phyloP scores from a whole-genome alignment of 1,140 invertebrate genomes.

The Dolichoris vasculosae region DNA sequence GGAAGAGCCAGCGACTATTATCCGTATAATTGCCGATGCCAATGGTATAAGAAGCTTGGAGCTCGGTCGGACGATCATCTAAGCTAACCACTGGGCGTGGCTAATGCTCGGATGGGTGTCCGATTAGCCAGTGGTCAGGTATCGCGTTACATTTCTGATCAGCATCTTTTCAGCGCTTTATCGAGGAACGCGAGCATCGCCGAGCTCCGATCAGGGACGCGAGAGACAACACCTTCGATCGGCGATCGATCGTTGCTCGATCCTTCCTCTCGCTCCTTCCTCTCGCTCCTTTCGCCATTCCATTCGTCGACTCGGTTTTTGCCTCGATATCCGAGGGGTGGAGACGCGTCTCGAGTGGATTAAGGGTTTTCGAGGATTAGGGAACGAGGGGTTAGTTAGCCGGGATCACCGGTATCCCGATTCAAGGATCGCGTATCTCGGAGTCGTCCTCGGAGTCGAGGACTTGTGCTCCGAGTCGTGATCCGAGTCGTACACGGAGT shows the following conservation, averaged over 20 bases:
- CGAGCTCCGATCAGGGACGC: neutral
- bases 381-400: neutral
- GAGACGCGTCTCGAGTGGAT: neutral
- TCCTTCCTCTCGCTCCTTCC: no score
- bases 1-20: neutral
- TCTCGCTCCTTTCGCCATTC: no score
- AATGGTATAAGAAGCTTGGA: neutral
- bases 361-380: neutral
- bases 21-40: slow-evolving; percentile 6
- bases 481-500: no score
- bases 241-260: neutral
- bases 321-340: neutral
- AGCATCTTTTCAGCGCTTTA: neutral
- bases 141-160: slow-evolving; percentile 12
- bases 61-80: neutral
- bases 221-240: neutral
- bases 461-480: no score
- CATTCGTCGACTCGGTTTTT: no score
- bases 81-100: slow-evolving; percentile 26
- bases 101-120: slow-evolving; percentile 15
- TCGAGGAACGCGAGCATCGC: neutral
- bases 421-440: neutral
- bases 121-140: slow-evolving; percentile 27
- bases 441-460: no score
- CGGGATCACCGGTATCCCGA: neutral